Evolutionary conservation across 2,113 vertebrate genomes (phyloP), one percentile per base, ranked within the genome.

Genomic region (Apeltes quadracus): DNA sequence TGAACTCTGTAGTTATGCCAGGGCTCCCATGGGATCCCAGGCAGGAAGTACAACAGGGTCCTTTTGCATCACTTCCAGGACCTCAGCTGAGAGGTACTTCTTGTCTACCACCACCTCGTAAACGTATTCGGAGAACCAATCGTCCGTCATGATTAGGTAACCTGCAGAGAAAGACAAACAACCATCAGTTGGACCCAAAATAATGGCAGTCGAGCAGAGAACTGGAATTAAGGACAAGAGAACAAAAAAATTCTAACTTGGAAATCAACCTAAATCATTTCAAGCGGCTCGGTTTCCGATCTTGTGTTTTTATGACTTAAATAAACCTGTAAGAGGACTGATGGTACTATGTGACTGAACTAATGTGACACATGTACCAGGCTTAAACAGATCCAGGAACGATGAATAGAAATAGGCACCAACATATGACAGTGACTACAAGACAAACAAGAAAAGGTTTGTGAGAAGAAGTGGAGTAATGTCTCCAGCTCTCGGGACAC

Each of bases 91-190:
- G 39, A 98, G 88, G 5, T 94, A 92, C 87, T 91, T 96, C 93
- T 92, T 97, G 88, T 99, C 98, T 87, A 97, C 96, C 85, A 99
- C 97, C 54, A 99, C 96, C 79, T 99, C 98, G 0, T 98, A 99
- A 34, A 99, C 96, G 0, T 96, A 98, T 82, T 99, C 96, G 0
- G 96, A 96, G 91, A 98, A 99, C 98, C 98, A 99, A 8, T 98
- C 96, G 0, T 99, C 97, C 0, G 96, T 97, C 96, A 99, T 98
- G 91, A 97, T 95, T 72, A 99, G 94, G 94, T 99, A 99, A 84
- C 97, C 97, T 99, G 84, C 16, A 22, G 84, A 79, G 22, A 39
- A 32, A 39, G 41, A 72, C 16, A n/a, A 72, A 25, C 61, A 41
- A 16, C 12, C 4, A 13, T 68, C 23, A 51, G 61, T 5, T 16